These are phyloP conservation scores for Atta colombica DNA, from an alignment of 1,140 invertebrate genomes.

Conservation along the genomic window DNA sequence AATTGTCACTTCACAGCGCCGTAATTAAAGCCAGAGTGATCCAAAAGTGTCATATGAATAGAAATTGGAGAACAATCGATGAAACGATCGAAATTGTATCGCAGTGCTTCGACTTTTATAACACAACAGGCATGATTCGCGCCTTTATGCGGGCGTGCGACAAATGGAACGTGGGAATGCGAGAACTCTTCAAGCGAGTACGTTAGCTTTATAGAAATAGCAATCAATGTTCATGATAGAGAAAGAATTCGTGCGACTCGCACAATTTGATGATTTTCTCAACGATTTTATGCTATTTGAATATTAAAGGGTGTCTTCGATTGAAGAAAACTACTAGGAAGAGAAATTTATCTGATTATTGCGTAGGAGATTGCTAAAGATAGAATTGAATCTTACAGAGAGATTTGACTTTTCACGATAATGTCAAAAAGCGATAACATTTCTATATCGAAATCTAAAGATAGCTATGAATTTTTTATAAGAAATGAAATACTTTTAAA, in stretches of 20 bases:
- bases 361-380: background rate
- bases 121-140: slow-evolving; percentile 29
- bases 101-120: slow-evolving; percentile 26
- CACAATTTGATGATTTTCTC: slow-evolving; percentile 5
- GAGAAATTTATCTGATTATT: background rate
- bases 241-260: slow-evolving; percentile 13
- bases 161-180: slow-evolving; percentile 56
- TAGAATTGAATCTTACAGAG: background rate
- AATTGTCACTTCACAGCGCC: background rate
- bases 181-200: slow-evolving; percentile 48
- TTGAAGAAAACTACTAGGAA: background rate
- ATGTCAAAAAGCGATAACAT: background rate
- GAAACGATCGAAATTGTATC: slow-evolving; percentile 47
- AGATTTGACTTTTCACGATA: background rate
- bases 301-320: background rate
- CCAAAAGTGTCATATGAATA: slow-evolving; percentile 36
- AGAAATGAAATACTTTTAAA: background rate
- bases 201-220: slow-evolving; percentile 24
- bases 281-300: background rate
- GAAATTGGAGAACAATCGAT: slow-evolving; percentile 58
- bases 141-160: slow-evolving; percentile 47
- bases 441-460: background rate
- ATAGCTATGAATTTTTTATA: background rate
- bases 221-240: slow-evolving; percentile 28
- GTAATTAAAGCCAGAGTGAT: slow-evolving; percentile 14